Percentiles rank a stretch among this genome's conserved stretches.
Evolutionary conservation across 2,797 vertebrate genomes (phyloP).

Genomic region (Onychomys torridus): DNA sequence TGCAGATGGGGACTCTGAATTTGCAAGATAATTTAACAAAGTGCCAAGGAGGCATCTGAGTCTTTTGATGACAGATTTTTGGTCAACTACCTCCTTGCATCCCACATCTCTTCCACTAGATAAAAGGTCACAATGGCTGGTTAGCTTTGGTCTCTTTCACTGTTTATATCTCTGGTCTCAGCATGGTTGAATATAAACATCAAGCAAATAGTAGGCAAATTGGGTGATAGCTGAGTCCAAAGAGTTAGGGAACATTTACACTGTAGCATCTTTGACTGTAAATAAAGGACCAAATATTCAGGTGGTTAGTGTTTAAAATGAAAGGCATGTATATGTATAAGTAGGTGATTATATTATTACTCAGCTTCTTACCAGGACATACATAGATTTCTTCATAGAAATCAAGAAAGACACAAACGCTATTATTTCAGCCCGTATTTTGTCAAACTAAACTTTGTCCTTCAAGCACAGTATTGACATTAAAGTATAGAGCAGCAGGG

Average conservation of each 20-base stretch:
- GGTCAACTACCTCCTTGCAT: neutral
- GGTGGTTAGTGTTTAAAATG: conserved; percentile 66
- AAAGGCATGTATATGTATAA: conserved; percentile 43
- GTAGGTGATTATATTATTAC: conserved; percentile 19
- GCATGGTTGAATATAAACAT: neutral
- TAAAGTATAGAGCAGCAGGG: neutral
- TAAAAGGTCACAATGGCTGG: neutral
- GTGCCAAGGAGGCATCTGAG: neutral
- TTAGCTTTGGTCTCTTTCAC: neutral
- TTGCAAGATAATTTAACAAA: neutral
- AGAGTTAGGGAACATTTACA: neutral
- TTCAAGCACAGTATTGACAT: conserved; percentile 17
- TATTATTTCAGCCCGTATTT: conserved; percentile 34
- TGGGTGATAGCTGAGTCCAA: conserved; percentile 44
- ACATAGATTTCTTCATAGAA: conserved; percentile 24
- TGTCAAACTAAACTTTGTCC: conserved; percentile 42
- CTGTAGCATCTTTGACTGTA: neutral
- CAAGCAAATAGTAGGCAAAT: neutral
- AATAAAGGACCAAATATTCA: conserved; percentile 15
- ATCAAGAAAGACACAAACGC: conserved; percentile 50
- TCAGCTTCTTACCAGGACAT: neutral
- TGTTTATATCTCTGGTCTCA: neutral
- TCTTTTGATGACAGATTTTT: neutral
- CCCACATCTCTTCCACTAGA: neutral
- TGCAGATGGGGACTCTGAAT: neutral